phyloP scores from a whole-genome alignment of 2,888 invertebrate species.

The Brassicogethes aeneus region DNA sequence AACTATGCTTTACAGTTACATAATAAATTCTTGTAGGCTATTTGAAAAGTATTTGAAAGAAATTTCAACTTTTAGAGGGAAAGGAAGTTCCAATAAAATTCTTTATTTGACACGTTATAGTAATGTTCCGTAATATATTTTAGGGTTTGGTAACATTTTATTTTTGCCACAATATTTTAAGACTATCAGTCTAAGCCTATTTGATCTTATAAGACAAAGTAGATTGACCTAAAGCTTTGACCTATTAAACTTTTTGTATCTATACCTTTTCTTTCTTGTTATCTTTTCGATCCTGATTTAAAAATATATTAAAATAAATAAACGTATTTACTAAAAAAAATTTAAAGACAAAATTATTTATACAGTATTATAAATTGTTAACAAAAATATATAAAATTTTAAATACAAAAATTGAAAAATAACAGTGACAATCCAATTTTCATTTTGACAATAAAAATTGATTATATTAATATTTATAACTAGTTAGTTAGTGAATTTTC shows the following conservation, averaged over 20 bases:
- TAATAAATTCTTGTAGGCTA: not conserved
- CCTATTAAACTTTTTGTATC: too few relatives aligned
- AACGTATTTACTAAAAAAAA: not conserved
- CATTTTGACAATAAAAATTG: too few relatives aligned
- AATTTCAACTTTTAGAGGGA: not conserved
- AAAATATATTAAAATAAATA: too few relatives aligned
- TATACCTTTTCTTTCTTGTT: not conserved
- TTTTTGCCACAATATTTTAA: not conserved
- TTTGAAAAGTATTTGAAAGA: not conserved
- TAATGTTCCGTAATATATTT: not conserved
- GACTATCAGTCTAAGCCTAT: not conserved
- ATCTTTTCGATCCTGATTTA: too few relatives aligned
- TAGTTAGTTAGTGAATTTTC: too few relatives aligned
- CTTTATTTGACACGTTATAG: slow-evolving; percentile 12
- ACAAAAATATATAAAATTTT: too few relatives aligned
- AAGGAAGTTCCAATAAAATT: slow-evolving; percentile 12
- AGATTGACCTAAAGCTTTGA: not conserved
- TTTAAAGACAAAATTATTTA: not conserved
- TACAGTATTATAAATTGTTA: too few relatives aligned
- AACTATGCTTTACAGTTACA: not conserved
- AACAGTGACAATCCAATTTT: too few relatives aligned
- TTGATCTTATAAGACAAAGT: slow-evolving; percentile 1
- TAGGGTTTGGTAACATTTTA: not conserved
- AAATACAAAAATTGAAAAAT: too few relatives aligned
- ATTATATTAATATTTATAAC: too few relatives aligned